Evolutionary conservation across 2,113 vertebrate species (phyloP), one percentile per base, ranked within the genome.

Genomic region (Hippocampus comes): DNA sequence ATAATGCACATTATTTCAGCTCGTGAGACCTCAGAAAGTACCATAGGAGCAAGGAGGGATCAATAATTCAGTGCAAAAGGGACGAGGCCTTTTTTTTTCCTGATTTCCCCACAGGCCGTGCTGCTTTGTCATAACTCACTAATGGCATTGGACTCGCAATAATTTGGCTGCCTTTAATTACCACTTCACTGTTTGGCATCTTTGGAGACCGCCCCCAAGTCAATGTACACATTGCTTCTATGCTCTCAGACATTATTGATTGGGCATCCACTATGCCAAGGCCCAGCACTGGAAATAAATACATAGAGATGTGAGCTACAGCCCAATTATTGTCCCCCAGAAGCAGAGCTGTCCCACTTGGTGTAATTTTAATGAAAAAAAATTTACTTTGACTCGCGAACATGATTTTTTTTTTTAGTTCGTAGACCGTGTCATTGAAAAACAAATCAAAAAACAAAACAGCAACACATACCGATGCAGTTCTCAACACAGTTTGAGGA

Each of bases 11-110:
- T 34, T 27, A 21, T 77, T 69, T 25, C 48, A 2, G 11, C 43
- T 20, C 10, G 2, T 59, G 14, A 43, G 27, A 49, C 42, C 27
- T 2, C 17, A 17, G 46, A 20, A 23, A 4, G 25, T 4, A 55
- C 18, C 9, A 61, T 15, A 49, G 21, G 18, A 66, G 15, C 57
- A 14, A 49, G 1, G 5, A 8, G 38, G 10, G 11, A 77, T 80
- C 78, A 82, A 77, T 85, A 78, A 71, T 69, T 74, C 63, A 70
- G n/a, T n/a, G 66, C 68, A 49, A 69, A 70, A 61, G 7, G 61
- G 67, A 82, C 46, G 30, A 60, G 61, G 51, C 21, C 8, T 61
- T 46, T 66, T 23, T 23, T 66, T 38, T 38, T 23, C 68, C 57
- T 76, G 72, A 85, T 82, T 82, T 79, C 74, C 82, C 80, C 43